Evolutionary conservation across 2,888 invertebrate genomes (phyloP).

Genomic region (Melipona bicolor): DNA sequence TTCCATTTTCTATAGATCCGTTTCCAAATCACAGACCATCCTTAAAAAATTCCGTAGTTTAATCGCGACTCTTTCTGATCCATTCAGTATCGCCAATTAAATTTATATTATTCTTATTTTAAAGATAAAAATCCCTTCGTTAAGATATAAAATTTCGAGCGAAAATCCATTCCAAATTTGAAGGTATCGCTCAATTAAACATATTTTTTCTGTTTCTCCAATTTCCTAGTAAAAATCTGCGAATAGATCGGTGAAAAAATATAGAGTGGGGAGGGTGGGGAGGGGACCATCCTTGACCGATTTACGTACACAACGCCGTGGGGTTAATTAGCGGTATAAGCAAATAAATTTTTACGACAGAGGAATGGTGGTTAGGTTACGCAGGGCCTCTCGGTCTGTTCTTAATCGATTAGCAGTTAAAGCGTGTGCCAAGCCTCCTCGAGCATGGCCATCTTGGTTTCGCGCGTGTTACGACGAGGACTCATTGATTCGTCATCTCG

Average conservation of each 20-base stretch:
- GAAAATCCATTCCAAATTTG: too few relatives aligned
- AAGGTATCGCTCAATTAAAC: neutral
- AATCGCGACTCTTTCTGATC: too few relatives aligned
- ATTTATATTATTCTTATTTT: neutral
- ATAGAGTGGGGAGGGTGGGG: neutral
- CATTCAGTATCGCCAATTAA: neutral
- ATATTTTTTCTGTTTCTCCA: neutral
- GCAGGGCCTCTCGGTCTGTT: conserved; percentile 45
- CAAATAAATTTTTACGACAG: conserved; percentile 58
- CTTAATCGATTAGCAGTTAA: conserved; percentile 54
- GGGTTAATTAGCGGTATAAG: conserved; percentile 49
- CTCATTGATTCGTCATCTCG: conserved; percentile 44
- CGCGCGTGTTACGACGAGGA: conserved; percentile 13
- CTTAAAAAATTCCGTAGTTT: too few relatives aligned
- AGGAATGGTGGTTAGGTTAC: conserved; percentile 52
- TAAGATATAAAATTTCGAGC: too few relatives aligned
- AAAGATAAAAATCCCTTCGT: too few relatives aligned
- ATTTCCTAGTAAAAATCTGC: neutral
- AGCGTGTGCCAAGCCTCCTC: conserved; percentile 44
- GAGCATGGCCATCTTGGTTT: conserved; percentile 21
- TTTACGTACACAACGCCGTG: conserved; percentile 10
- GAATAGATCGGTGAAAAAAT: neutral
- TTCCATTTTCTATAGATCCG: too few relatives aligned
- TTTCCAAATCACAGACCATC: too few relatives aligned
- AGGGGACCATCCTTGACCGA: conserved; percentile 49